A percentile compares a stretch with the other conserved stretches of the same genome.
Evolutionary conservation across 2,113 vertebrate genomes (phyloP).

Genomic region (Colistium nudipinnis): DNA sequence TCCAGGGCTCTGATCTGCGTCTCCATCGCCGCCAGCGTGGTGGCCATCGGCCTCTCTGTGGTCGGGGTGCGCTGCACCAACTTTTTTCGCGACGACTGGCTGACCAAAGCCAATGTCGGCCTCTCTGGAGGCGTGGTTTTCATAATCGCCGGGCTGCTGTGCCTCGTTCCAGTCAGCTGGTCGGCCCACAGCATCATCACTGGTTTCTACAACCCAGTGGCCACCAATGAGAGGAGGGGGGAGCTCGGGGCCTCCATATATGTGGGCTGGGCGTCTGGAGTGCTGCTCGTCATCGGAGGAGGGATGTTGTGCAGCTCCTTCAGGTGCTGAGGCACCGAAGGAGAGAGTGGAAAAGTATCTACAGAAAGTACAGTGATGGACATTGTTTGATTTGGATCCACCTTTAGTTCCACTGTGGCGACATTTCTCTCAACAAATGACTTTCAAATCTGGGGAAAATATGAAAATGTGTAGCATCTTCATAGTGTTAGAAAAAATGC

Average conservation of each 20-base stretch:
- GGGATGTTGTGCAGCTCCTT: slow-evolving; percentile 82
- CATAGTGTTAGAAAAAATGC: background rate
- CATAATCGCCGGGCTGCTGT: slow-evolving; percentile 78
- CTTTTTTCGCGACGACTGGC: slow-evolving; percentile 69
- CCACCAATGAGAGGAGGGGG: slow-evolving; percentile 78
- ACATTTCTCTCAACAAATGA: background rate
- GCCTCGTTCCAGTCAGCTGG: slow-evolving; percentile 88
- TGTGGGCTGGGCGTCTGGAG: slow-evolving; percentile 87
- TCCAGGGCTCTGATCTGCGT: slow-evolving; percentile 80
- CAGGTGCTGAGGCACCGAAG: slow-evolving; percentile 61
- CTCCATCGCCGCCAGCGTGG: slow-evolving; percentile 74
- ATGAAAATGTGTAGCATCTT: background rate
- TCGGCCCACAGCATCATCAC: slow-evolving; percentile 85
- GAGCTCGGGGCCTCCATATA: slow-evolving; percentile 92
- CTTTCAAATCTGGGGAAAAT: slow-evolving; percentile 1
- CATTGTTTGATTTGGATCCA: background rate
- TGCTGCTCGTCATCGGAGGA: slow-evolving; percentile 87
- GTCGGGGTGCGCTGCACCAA: slow-evolving; percentile 78
- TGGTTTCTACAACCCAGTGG: slow-evolving; percentile 88
- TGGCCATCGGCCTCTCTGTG: slow-evolving; percentile 77
- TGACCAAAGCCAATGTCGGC: slow-evolving; percentile 74
- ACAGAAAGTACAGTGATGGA: too few species aligned
- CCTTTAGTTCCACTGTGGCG: slow-evolving; percentile 9
- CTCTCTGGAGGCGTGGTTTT: slow-evolving; percentile 76
- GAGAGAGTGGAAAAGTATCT: background rate